Evolutionary conservation across 1,140 invertebrate genomes (phyloP).

Genomic region (Diabrotica undecimpunctata): DNA sequence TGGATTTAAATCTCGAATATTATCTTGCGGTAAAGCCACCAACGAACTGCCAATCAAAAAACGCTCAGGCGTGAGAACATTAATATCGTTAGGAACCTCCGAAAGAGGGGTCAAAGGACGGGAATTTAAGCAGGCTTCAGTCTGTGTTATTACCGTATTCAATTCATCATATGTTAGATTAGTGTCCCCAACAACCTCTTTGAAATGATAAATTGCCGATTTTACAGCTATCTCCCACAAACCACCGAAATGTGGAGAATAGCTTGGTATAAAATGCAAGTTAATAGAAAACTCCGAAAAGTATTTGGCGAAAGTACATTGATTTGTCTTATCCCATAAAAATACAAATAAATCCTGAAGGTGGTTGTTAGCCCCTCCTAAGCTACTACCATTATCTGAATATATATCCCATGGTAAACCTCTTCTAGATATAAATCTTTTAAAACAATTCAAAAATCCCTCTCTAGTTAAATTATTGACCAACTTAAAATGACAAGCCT

Average conservation of each 20-base stretch:
- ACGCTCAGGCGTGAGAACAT: constrained; percentile 31
- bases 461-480: constrained; percentile 33
- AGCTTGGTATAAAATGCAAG: constrained; percentile 46
- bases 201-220: constrained; percentile 21
- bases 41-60: constrained; percentile 38
- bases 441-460: constrained; percentile 13
- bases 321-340: neutral
- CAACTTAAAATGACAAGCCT: constrained; percentile 42
- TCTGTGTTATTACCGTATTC: constrained; percentile 23
- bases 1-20: too few relatives aligned
- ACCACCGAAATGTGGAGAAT: constrained; percentile 42
- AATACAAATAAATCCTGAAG: neutral
- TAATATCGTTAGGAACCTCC: constrained; percentile 32
- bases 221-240: constrained; percentile 43
- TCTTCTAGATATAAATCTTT: constrained; percentile 18
- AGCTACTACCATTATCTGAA: constrained; percentile 4
- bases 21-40: constrained; percentile 15
- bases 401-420: too few relatives aligned
- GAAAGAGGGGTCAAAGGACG: constrained; percentile 25
- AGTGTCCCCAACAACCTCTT: constrained; percentile 16
- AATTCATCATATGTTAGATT: constrained; percentile 27
- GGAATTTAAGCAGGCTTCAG: constrained; percentile 27
- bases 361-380: neutral
- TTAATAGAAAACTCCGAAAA: constrained; percentile 19
- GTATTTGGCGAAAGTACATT: neutral